Conservation (phyloP, 37 sponge, comb jelly and placozoan genomes). For the Chondrosia reniformis region DNA sequence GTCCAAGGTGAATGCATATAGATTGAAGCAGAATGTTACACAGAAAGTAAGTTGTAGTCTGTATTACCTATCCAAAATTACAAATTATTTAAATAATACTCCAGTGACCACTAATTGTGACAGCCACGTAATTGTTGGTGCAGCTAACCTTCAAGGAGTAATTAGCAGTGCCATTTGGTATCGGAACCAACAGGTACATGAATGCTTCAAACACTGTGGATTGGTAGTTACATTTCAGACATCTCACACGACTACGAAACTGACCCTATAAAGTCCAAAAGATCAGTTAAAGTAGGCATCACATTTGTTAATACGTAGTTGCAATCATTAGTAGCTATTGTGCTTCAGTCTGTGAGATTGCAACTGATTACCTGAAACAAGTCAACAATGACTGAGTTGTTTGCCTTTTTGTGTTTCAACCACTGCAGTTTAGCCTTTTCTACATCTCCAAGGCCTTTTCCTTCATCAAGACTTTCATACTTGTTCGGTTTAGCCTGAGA, state of each 20-base stretch:
- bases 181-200: constrained; percentile 81
- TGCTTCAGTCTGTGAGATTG: no score
- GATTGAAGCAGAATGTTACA: no score
- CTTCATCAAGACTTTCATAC: constrained; percentile 44
- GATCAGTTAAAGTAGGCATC: not conserved
- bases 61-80: no score
- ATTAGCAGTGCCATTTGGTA: constrained; percentile 33
- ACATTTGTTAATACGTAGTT: not conserved
- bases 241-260: constrained; percentile 66
- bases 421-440: constrained; percentile 65
- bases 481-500: constrained; percentile 37
- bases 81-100: no score
- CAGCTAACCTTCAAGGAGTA: constrained; percentile 44
- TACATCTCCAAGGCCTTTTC: constrained; percentile 23
- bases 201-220: constrained; percentile 87
- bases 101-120: no score
- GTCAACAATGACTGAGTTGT: constrained; percentile 86
- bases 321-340: not conserved
- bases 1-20: no score
- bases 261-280: constrained; percentile 49
- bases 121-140: not conserved
- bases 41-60: no score
- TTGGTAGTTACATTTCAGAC: constrained; percentile 50
- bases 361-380: constrained; percentile 71
- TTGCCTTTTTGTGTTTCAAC: constrained; percentile 68